A percentile compares a stretch with the other conserved stretches of the same genome.
These are phyloP conservation scores for Lasiurus borealis DNA, from an alignment of 2,113 vertebrate genomes.

Conservation along the genomic window DNA sequence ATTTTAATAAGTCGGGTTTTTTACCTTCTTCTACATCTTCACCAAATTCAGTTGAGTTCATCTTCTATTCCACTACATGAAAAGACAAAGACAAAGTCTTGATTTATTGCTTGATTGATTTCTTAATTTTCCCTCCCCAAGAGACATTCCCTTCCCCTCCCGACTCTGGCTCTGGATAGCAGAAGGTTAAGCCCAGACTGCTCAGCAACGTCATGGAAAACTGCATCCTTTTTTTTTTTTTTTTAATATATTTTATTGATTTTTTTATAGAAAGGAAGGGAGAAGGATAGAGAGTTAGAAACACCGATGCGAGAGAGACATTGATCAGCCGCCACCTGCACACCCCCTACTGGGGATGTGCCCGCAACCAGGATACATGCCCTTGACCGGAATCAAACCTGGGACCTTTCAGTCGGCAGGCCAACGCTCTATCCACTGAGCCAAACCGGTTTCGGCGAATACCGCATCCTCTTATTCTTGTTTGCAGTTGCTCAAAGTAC, in stretches of 20 bases:
- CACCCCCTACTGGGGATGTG: no score
- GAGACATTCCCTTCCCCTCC: neutral
- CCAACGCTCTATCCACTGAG: no score
- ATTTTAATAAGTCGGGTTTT: slow-evolving; percentile 77
- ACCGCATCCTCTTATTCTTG: neutral
- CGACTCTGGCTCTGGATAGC: neutral
- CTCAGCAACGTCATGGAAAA: neutral
- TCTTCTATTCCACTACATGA: slow-evolving; percentile 88
- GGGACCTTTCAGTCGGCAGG: no score
- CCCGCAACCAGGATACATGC: no score
- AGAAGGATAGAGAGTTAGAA: no score
- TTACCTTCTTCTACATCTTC: slow-evolving; percentile 90
- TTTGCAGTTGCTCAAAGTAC: neutral
- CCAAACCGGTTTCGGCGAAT: neutral
- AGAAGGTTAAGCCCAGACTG: neutral
- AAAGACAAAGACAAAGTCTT: slow-evolving; percentile 74
- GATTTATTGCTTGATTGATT: slow-evolving; percentile 47
- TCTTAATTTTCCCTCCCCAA: neutral
- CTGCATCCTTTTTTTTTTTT: neutral
- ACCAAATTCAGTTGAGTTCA: slow-evolving; percentile 90
- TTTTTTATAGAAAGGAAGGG: no score
- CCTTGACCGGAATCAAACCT: no score
- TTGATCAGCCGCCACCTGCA: no score
- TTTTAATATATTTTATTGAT: no score
- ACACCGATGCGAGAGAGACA: no score